Evolutionary conservation across 2,113 vertebrate species (phyloP).

Genomic region (Procavia capensis): DNA sequence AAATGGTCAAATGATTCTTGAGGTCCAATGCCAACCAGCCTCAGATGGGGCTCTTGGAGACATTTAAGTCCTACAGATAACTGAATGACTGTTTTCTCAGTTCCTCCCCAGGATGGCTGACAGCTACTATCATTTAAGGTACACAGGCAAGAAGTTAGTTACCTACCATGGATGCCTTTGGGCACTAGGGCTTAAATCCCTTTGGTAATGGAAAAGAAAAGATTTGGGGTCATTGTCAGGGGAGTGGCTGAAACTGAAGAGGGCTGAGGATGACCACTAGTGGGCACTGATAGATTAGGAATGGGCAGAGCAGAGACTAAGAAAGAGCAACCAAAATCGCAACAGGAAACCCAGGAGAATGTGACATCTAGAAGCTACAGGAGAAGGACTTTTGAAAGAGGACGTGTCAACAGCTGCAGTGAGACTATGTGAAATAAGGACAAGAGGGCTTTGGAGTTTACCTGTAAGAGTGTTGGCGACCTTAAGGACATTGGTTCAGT

Average conservation of each 20-base stretch:
- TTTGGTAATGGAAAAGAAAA: neutral
- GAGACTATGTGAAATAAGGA: neutral
- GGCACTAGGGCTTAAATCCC: neutral
- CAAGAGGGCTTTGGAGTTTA: neutral
- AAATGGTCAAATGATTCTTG: neutral
- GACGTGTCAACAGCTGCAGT: neutral
- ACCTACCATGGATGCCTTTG: neutral
- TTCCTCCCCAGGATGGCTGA: neutral
- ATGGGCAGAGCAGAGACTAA: neutral
- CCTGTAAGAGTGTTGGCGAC: neutral
- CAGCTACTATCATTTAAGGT: neutral
- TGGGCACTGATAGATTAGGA: neutral
- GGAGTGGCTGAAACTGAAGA: neutral
- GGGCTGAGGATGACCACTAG: neutral
- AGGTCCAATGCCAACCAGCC: neutral
- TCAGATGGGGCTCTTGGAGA: neutral
- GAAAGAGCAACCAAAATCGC: neutral
- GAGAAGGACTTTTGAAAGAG: neutral
- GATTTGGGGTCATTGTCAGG: neutral
- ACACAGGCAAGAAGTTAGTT: neutral
- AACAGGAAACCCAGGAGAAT: neutral
- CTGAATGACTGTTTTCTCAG: neutral
- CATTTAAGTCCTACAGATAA: neutral
- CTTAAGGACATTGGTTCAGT: neutral
- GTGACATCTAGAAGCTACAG: neutral